Conservation (phyloP, 2,113 vertebrate genomes). For the Pseudorhombus dupliciocellatus region DNA sequence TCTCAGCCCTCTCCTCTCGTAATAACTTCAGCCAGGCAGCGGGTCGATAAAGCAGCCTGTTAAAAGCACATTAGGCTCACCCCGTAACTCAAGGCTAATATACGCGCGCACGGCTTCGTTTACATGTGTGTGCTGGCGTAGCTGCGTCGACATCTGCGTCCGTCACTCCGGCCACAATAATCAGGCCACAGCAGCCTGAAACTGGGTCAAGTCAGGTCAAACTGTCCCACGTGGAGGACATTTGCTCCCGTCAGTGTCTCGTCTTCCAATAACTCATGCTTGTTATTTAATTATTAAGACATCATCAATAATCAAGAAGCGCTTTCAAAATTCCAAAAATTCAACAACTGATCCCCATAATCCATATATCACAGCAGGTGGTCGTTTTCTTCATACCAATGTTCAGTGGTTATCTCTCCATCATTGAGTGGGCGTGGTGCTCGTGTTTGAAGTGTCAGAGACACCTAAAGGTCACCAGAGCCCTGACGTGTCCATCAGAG, state of each 20-base stretch:
- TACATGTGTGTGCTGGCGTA: too few species aligned
- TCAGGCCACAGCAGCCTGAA: constrained; percentile 18
- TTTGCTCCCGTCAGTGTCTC: constrained; percentile 24
- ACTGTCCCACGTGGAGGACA: constrained; percentile 18
- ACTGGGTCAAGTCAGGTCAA: constrained; percentile 23
- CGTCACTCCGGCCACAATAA: constrained; percentile 19
- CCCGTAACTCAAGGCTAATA: constrained; percentile 10
- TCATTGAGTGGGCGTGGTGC: neutral
- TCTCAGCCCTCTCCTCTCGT: neutral
- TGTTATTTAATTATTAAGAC: neutral
- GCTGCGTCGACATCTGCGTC: constrained; percentile 1
- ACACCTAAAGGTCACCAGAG: constrained; percentile 59
- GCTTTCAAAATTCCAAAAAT: too few species aligned
- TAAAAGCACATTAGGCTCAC: constrained; percentile 53
- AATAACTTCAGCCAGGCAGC: constrained; percentile 42
- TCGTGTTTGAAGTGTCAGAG: constrained; percentile 47
- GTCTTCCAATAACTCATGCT: constrained; percentile 22
- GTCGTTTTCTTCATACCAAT: neutral
- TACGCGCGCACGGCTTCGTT: neutral
- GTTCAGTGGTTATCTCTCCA: neutral
- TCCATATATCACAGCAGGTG: neutral
- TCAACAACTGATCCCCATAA: neutral
- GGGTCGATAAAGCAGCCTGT: constrained; percentile 29
- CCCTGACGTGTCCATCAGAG: constrained; percentile 31
- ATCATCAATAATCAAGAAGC: neutral